Conservation (phyloP, 2,113 vertebrate species). For the Nesogale talazaci region DNA sequence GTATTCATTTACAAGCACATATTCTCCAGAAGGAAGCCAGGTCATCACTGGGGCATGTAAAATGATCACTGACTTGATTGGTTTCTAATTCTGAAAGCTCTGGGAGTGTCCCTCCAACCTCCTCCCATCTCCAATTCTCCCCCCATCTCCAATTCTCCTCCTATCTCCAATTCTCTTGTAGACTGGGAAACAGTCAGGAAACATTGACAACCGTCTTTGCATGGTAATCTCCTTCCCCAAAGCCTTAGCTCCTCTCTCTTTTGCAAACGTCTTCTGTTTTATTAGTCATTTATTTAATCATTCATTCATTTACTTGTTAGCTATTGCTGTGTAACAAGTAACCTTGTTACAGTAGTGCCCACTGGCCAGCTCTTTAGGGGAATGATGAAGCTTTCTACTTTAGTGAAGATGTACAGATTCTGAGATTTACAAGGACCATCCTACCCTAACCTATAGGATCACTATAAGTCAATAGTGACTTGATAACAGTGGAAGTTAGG, state of each 20-base stretch:
- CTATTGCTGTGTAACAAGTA: neutral
- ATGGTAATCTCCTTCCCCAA: neutral
- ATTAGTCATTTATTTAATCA: neutral
- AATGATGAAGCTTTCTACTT: too few species aligned
- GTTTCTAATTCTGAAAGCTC: conserved; percentile 36
- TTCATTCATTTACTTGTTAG: neutral
- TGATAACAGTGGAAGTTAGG: too few species aligned
- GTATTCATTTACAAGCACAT: conserved; percentile 19
- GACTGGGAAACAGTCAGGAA: neutral
- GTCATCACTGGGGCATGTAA: neutral
- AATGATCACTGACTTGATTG: neutral
- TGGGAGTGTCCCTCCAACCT: neutral
- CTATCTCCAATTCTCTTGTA: neutral
- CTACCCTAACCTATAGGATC: too few species aligned
- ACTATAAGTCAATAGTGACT: too few species aligned
- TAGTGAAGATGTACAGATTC: too few species aligned
- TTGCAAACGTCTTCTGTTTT: neutral
- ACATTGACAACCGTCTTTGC: neutral
- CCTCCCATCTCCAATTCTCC: neutral
- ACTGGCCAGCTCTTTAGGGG: too few species aligned
- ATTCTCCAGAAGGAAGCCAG: neutral
- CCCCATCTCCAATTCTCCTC: neutral
- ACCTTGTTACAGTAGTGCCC: too few species aligned
- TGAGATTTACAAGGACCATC: too few species aligned
- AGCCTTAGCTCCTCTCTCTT: neutral